Percentiles rank a stretch among this genome's conserved stretches.
Evolutionary conservation across 2,797 vertebrate genomes (phyloP).

Genomic region (Selene dorsalis): DNA sequence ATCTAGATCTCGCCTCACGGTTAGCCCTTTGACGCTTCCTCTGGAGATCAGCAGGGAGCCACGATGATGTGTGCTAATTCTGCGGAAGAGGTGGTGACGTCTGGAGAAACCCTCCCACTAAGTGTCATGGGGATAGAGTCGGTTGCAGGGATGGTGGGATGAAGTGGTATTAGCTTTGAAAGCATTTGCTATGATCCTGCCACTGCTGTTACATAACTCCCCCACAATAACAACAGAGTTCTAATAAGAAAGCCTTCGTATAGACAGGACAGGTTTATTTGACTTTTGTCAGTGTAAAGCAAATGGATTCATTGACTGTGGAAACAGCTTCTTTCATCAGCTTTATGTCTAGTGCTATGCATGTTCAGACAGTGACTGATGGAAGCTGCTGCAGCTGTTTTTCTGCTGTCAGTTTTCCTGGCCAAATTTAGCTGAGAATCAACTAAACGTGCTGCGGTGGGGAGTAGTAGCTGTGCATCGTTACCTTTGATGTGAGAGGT

Average conservation of each 20-base stretch:
- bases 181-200: slow-evolving; percentile 26
- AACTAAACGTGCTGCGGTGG: slow-evolving; percentile 34
- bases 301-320: slow-evolving; percentile 3
- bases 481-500: slow-evolving; percentile 6
- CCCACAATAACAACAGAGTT: slow-evolving; percentile 11
- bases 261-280: slow-evolving; percentile 8
- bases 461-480: slow-evolving; percentile 4
- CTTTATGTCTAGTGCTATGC: not conserved
- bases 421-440: slow-evolving; percentile 34
- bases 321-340: not conserved
- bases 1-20: slow-evolving; percentile 7
- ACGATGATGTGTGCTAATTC: slow-evolving; percentile 31
- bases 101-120: slow-evolving; percentile 14
- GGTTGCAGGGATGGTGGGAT: slow-evolving; percentile 5
- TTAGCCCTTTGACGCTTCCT: not conserved
- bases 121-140: slow-evolving; percentile 9
- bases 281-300: not conserved
- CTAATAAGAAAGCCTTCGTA: slow-evolving; percentile 15
- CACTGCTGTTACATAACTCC: slow-evolving; percentile 34
- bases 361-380: slow-evolving; percentile 22
- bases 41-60: slow-evolving; percentile 21
- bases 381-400: slow-evolving; percentile 17
- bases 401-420: slow-evolving; percentile 30
- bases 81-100: slow-evolving; percentile 9
- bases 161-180: slow-evolving; percentile 10